These are phyloP conservation scores for Oostethus manadensis DNA, from an alignment of 2,113 vertebrate genomes.

Conservation along the genomic window DNA sequence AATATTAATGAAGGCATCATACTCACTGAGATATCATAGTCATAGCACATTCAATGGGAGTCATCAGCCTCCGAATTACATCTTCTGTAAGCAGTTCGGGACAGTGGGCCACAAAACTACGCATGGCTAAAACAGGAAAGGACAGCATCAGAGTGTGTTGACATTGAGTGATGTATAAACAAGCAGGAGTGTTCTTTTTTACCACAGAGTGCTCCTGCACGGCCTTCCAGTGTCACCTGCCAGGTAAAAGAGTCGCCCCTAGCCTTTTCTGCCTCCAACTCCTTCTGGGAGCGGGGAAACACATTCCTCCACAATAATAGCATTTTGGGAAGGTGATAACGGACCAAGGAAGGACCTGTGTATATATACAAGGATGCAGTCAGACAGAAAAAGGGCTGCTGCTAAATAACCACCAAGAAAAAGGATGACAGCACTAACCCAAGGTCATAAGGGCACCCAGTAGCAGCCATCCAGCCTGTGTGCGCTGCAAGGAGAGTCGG, in stretches of 20 bases:
- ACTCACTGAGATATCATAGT: conserved; percentile 99
- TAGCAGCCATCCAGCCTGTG: conserved; percentile 96
- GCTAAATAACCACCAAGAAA: neutral
- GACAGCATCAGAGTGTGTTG: neutral
- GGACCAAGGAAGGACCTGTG: conserved; percentile 89
- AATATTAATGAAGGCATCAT: conserved; percentile 1
- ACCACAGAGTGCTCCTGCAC: conserved; percentile 96
- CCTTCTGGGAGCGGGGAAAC: conserved; percentile 95
- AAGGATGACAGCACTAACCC: conserved; percentile 64
- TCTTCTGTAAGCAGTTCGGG: conserved; percentile 96
- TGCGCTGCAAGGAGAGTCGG: conserved; percentile 91
- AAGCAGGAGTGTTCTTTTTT: conserved; percentile 43
- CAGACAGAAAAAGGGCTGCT: neutral
- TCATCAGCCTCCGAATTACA: conserved; percentile 95
- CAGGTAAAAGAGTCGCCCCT: conserved; percentile 95
- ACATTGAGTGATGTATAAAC: neutral
- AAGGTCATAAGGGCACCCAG: conserved; percentile 98
- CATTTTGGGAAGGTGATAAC: conserved; percentile 98
- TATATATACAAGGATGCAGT: neutral
- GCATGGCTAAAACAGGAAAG: conserved; percentile 80
- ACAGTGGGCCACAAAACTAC: conserved; percentile 98
- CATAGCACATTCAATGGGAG: conserved; percentile 97
- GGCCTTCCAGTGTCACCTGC: conserved; percentile 96
- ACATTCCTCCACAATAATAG: conserved; percentile 94
- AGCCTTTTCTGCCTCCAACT: conserved; percentile 94